Evolutionary conservation across 2,888 invertebrate genomes (phyloP).

Genomic region (Gerris lacustris): DNA sequence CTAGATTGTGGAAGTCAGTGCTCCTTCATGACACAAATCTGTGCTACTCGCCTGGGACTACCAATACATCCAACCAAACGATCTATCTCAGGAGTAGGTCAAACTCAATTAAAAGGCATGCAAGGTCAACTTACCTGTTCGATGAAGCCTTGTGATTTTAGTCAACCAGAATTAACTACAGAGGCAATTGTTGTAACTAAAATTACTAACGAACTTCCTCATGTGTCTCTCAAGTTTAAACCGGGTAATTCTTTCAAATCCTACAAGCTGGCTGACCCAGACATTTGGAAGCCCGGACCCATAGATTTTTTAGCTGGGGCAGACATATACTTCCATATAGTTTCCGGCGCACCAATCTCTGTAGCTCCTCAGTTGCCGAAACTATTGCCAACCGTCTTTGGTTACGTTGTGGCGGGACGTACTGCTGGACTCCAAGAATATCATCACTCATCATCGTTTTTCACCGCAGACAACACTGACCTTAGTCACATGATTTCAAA

Average conservation of each 20-base stretch:
- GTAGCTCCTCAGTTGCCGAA: background rate
- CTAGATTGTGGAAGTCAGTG: background rate
- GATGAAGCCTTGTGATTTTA: background rate
- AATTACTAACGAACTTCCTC: conserved; percentile 2
- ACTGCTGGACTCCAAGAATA: background rate
- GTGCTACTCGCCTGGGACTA: conserved; percentile 7
- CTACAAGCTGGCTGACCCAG: conserved; percentile 10
- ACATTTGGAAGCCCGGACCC: conserved; percentile 6
- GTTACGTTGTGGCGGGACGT: conserved; percentile 6
- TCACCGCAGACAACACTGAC: background rate
- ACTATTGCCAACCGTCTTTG: conserved; percentile 11
- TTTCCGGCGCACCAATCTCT: background rate
- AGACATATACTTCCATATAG: conserved; percentile 7
- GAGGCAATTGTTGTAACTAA: conserved; percentile 6
- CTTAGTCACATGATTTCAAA: background rate
- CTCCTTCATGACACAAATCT: conserved; percentile 6
- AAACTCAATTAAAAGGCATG: conserved; percentile 1
- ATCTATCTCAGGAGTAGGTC: conserved; percentile 9
- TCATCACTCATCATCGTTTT: background rate
- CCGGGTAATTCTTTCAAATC: background rate
- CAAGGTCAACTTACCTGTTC: background rate
- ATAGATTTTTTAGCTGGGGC: conserved; percentile 10
- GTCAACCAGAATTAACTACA: conserved; percentile 4
- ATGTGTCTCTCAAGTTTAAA: background rate
- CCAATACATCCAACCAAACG: background rate